Evolutionary conservation across 2,888 invertebrate genomes (phyloP).

Genomic region (Pristionchus japonicus): DNA sequence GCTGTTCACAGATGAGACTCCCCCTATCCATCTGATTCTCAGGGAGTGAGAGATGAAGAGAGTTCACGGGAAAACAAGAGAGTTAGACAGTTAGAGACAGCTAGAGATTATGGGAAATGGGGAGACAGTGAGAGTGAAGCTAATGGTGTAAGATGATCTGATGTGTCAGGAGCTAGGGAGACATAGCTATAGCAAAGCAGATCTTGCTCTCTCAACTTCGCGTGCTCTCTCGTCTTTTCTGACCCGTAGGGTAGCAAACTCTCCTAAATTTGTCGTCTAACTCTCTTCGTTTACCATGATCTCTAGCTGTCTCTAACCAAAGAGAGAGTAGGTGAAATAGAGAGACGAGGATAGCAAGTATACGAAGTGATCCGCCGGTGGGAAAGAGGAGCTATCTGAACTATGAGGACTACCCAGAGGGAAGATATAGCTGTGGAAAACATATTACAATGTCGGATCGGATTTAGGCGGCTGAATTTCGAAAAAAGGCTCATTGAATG

Average conservation of each 20-base stretch:
- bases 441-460: too few species aligned
- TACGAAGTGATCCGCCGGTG: neutral
- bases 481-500: too few species aligned
- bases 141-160: constrained; percentile 13
- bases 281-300: neutral
- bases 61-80: neutral
- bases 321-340: neutral
- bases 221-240: too few species aligned
- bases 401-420: constrained; percentile 6
- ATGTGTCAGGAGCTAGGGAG: neutral
- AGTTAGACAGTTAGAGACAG: neutral
- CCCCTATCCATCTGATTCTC: too few species aligned
- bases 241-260: too few species aligned
- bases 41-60: neutral
- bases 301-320: neutral
- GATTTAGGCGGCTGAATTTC: too few species aligned
- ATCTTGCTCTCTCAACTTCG: too few species aligned
- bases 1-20: too few species aligned
- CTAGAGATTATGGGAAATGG: neutral
- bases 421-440: neutral
- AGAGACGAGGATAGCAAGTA: neutral
- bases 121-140: neutral
- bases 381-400: neutral
- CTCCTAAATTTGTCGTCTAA: too few species aligned
- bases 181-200: neutral